Evolutionary conservation across 2,113 vertebrate species (phyloP).

Genomic region (Forbesichthys agassizii): DNA sequence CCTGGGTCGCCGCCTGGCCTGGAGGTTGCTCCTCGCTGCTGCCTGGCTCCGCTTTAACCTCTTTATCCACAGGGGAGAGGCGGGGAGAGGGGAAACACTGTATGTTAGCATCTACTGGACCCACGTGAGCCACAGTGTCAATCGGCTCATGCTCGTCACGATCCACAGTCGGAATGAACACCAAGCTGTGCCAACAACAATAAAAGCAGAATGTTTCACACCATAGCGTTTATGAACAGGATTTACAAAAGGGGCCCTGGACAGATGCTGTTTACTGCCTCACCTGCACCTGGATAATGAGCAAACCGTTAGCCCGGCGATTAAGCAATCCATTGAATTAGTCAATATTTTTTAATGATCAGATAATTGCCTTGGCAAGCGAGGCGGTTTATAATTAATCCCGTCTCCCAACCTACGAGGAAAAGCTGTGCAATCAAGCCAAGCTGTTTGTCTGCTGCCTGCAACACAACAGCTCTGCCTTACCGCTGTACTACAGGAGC

Average conservation of each 20-base stretch:
- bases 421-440: conserved; percentile 6
- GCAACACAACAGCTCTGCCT: conserved; percentile 22
- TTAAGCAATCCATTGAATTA: conserved; percentile 3
- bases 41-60: conserved; percentile 14
- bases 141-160: not conserved
- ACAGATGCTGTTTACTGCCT: not conserved
- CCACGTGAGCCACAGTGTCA: not conserved
- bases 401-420: not conserved
- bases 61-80: conserved; percentile 23
- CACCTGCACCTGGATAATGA: not conserved
- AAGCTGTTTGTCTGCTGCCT: conserved; percentile 21
- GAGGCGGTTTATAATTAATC: conserved; percentile 6
- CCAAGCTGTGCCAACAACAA: not conserved
- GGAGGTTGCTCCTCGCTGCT: conserved; percentile 10
- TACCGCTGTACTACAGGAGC: not conserved
- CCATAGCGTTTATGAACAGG: not conserved
- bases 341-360: not conserved
- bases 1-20: not conserved
- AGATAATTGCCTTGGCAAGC: conserved; percentile 3
- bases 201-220: not conserved
- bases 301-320: not conserved
- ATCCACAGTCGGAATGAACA: not conserved
- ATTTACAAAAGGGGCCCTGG: not conserved
- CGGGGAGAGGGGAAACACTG: not conserved
- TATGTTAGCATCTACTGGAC: not conserved